Conservation (phyloP, 1,140 invertebrate species). For the Lepidurus couesii region DNA sequence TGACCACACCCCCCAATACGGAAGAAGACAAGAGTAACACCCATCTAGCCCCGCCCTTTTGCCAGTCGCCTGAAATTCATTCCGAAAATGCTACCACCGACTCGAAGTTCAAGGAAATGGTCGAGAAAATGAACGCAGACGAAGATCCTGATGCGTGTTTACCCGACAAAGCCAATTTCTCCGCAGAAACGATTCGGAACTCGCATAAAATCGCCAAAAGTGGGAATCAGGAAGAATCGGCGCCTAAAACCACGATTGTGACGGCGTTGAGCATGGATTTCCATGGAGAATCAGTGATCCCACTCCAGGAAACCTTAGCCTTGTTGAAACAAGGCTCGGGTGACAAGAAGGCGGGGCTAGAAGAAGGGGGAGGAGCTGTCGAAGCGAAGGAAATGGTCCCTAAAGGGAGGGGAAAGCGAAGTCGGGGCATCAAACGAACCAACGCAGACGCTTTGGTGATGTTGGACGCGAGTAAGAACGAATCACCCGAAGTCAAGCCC, state of each 20-base stretch:
- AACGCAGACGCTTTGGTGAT: constrained; percentile 10
- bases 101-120: neutral
- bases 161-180: neutral
- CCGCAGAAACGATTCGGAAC: neutral
- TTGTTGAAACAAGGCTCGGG: neutral
- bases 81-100: constrained; percentile 8
- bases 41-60: neutral
- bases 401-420: neutral
- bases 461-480: constrained; percentile 7
- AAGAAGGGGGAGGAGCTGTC: neutral
- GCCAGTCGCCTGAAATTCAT: neutral
- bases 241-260: neutral
- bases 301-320: neutral
- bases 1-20: neutral
- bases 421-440: neutral
- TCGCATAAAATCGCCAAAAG: neutral
- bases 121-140: neutral
- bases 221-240: neutral
- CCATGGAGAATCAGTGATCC: neutral
- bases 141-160: neutral
- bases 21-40: neutral
- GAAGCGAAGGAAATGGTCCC: neutral
- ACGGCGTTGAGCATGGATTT: constrained; percentile 1
- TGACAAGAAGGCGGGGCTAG: neutral
- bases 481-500: neutral